These are phyloP conservation scores for Hypanus sabinus DNA, from an alignment of 2,113 vertebrate species.

Conservation along the genomic window DNA sequence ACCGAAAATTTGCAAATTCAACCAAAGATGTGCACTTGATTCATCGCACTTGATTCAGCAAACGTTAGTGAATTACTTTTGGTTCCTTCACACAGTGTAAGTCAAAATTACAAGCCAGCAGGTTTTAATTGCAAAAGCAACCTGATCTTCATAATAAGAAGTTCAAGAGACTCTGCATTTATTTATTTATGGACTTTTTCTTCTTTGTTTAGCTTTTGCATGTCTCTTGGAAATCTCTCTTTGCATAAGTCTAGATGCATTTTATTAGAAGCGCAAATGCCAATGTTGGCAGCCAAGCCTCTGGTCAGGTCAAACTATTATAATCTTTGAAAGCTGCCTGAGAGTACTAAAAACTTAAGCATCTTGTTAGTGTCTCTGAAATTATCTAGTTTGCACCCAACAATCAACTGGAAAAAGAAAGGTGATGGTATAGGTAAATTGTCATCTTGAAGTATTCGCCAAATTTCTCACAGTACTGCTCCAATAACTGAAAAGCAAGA, in stretches of 20 bases:
- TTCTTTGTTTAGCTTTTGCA: not conserved
- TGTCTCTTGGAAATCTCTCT: not conserved
- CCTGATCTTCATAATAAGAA: not conserved
- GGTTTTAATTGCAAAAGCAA: not conserved
- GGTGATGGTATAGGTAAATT: not conserved
- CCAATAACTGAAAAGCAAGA: not conserved
- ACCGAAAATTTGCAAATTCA: not conserved
- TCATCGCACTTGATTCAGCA: constrained; percentile 3
- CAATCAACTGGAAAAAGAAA: too few species aligned
- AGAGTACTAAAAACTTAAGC: not conserved
- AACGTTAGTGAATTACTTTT: not conserved
- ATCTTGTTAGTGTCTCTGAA: not conserved
- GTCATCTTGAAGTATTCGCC: not conserved
- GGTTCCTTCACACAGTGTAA: not conserved
- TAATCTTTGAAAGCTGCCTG: too few species aligned
- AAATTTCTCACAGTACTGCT: not conserved
- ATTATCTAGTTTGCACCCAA: not conserved
- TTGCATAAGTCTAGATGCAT: not conserved
- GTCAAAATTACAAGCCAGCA: not conserved
- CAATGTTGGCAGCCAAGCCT: not conserved
- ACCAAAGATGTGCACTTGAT: not conserved
- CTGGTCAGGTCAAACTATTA: not conserved
- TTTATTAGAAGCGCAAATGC: not conserved
- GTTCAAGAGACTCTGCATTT: not conserved
- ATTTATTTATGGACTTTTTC: not conserved